These are phyloP conservation scores for Hydrolagus affinis DNA, from an alignment of 2,113 vertebrate genomes.

Conservation along the genomic window DNA sequence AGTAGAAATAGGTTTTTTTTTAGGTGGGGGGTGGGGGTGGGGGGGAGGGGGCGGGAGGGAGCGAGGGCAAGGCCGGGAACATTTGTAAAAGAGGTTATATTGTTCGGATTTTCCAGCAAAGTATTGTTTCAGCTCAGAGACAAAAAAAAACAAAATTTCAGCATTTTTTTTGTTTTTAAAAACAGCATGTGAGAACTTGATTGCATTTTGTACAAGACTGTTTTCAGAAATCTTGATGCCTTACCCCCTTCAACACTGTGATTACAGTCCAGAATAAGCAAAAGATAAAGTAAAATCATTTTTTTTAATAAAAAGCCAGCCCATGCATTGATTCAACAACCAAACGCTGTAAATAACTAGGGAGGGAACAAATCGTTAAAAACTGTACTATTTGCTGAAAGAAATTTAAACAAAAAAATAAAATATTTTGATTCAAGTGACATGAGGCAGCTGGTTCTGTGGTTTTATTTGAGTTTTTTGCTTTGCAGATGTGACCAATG, in stretches of 20 bases:
- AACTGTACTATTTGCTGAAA: constrained; percentile 30
- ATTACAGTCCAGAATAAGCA: constrained; percentile 5
- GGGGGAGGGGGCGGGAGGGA: no score
- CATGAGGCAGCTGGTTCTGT: not conserved
- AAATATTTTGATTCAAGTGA: constrained; percentile 20
- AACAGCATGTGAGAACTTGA: not conserved
- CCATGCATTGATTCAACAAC: not conserved
- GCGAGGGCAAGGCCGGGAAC: not conserved
- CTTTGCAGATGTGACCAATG: not conserved
- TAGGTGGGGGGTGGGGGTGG: no score
- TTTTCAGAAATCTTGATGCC: constrained; percentile 9
- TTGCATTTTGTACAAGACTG: constrained; percentile 29
- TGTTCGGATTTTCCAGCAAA: constrained; percentile 4
- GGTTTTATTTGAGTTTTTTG: not conserved
- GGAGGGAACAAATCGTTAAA: constrained; percentile 1
- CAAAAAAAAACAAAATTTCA: constrained; percentile 18
- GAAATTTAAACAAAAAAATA: not conserved
- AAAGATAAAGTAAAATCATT: not conserved
- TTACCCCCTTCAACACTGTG: not conserved
- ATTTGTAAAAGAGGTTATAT: constrained; percentile 1
- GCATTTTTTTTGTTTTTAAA: not conserved
- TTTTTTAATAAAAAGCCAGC: not conserved
- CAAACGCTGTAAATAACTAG: constrained; percentile 21
- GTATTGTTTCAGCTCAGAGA: constrained; percentile 14
- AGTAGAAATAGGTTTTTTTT: constrained; percentile 3